These are phyloP conservation scores for Lagopus muta DNA, from an alignment of 2,113 vertebrate genomes.

Conservation along the genomic window DNA sequence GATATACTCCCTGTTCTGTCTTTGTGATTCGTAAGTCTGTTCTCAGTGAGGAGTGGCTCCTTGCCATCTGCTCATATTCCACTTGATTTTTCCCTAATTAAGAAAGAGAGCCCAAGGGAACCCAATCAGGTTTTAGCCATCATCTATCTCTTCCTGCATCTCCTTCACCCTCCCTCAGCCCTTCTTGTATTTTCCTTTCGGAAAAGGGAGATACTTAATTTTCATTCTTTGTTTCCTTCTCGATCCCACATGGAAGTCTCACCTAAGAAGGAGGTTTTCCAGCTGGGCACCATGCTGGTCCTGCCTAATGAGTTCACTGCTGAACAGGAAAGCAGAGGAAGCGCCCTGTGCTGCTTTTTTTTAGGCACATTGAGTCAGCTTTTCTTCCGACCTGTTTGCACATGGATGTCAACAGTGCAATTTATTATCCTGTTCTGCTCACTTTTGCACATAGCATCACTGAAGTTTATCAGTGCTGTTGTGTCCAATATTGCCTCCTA, in stretches of 20 bases:
- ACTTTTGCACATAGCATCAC: neutral
- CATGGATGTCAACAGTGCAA: neutral
- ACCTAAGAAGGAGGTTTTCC: neutral
- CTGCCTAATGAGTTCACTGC: neutral
- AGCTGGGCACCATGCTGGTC: rapidly evolving
- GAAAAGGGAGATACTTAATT: neutral
- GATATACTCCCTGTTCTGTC: neutral
- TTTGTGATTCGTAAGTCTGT: neutral
- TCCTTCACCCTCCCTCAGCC: neutral
- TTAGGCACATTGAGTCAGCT: neutral
- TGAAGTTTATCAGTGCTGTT: neutral
- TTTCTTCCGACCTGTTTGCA: neutral
- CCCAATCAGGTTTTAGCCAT: slow-evolving; percentile 20
- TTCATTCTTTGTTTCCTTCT: slow-evolving; percentile 10
- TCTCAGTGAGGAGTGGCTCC: neutral
- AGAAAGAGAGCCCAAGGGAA: slow-evolving; percentile 37
- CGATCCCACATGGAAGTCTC: neutral
- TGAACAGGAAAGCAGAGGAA: neutral
- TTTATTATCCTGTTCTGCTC: neutral
- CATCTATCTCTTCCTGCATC: neutral
- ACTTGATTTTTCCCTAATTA: slow-evolving; percentile 51
- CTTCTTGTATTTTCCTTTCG: neutral
- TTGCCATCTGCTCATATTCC: slow-evolving; percentile 58
- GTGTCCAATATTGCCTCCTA: neutral
- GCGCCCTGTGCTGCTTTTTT: neutral